Percentiles rank a stretch among this genome's conserved stretches.
These are phyloP conservation scores for Scomberomorus guttatus DNA, from an alignment of 2,797 vertebrate species.

Conservation along the genomic window DNA sequence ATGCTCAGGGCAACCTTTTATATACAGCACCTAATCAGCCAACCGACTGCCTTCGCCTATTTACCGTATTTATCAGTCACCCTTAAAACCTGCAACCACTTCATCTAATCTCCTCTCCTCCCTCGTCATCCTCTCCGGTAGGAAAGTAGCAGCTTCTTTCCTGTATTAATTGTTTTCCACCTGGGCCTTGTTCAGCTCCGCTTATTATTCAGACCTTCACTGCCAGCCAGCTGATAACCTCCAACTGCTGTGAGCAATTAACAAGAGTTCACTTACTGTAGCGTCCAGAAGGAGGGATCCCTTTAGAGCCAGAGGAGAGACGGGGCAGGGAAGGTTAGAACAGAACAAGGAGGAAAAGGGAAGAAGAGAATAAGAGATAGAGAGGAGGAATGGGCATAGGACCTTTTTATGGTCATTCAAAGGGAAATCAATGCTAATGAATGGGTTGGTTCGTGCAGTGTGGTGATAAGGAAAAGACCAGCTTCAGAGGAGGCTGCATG, in stretches of 20 bases:
- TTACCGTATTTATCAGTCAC: conserved; percentile 67
- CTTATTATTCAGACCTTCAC: conserved; percentile 79
- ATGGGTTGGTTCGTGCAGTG: conserved; percentile 57
- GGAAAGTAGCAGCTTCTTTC: conserved; percentile 48
- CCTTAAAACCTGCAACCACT: conserved; percentile 51
- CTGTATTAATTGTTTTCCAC: conserved; percentile 68
- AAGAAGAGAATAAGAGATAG: conserved; percentile 27
- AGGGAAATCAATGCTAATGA: conserved; percentile 78
- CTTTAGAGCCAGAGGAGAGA: conserved; percentile 53
- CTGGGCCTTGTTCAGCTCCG: conserved; percentile 59
- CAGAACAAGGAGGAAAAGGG: conserved; percentile 34
- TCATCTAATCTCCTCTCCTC: conserved; percentile 55
- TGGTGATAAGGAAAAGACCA: conserved; percentile 72
- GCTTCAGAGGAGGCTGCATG: conserved; percentile 43
- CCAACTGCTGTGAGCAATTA: conserved; percentile 78
- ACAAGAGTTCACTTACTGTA: conserved; percentile 67
- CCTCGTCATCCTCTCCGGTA: conserved; percentile 25
- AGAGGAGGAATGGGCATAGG: conserved; percentile 21
- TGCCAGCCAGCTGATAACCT: conserved; percentile 80
- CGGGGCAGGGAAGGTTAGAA: conserved; percentile 36
- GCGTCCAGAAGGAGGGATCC: conserved; percentile 54
- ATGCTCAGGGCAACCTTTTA: conserved; percentile 60
- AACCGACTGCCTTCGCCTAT: conserved; percentile 34
- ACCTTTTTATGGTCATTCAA: conserved; percentile 53
- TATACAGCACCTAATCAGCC: conserved; percentile 63